Evolutionary conservation across 2,797 vertebrate genomes (phyloP).

Genomic region (Phaenicophaeus curvirostris): DNA sequence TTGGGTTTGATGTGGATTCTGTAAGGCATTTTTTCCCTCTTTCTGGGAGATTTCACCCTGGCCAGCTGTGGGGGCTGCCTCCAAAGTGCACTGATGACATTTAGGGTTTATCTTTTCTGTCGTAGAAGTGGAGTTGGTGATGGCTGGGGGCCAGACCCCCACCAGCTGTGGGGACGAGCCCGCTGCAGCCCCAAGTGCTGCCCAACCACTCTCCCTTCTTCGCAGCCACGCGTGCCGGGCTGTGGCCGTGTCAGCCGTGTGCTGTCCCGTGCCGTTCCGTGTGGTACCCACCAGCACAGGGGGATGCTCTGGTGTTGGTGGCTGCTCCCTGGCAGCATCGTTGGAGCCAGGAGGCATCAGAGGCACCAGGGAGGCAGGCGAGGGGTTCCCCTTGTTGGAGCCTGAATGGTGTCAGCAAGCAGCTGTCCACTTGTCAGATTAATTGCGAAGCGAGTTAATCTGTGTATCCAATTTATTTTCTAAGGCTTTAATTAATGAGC

Average conservation of each 20-base stretch:
- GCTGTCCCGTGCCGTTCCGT: fast-evolving
- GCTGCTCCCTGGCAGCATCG: neutral
- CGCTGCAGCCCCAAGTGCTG: neutral
- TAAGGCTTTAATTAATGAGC: slow-evolving; percentile 25
- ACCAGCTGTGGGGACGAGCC: fast-evolving
- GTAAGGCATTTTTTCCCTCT: neutral
- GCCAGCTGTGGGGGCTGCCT: neutral
- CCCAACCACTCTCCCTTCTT: neutral
- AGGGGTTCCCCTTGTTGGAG: neutral
- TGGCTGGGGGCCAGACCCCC: neutral
- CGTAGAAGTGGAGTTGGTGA: fast-evolving
- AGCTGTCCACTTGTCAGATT: neutral
- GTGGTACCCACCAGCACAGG: fast-evolving
- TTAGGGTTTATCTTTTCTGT: neutral
- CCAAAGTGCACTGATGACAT: neutral
- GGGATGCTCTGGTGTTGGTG: neutral
- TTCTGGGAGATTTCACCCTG: neutral
- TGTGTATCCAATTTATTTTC: neutral
- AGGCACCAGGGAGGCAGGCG: fast-evolving
- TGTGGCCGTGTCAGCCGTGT: too few species aligned
- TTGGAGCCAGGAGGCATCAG: neutral
- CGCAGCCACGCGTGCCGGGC: fast-evolving
- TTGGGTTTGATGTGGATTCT: neutral
- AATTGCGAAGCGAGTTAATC: neutral
- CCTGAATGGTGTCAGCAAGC: neutral